Base-by-base conservation (phyloP, 2,888 invertebrate genomes). In the Pinctada fucata region DNA sequence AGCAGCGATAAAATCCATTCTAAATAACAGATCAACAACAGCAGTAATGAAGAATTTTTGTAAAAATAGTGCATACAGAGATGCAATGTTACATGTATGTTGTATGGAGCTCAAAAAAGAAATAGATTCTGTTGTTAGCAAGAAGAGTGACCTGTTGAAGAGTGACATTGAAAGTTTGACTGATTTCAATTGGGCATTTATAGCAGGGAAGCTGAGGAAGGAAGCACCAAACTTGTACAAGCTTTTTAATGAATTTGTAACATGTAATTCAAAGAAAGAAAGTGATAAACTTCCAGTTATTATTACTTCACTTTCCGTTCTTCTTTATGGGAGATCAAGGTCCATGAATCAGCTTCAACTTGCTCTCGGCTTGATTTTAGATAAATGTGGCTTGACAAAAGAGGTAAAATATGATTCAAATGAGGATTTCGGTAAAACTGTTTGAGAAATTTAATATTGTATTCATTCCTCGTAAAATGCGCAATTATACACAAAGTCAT, bases 261-360 rank as follows among this genome's bases (percentile, higher is more conserved):
- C n/a, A n/a, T n/a, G n/a, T n/a, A n/a, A n/a, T n/a, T n/a, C n/a
- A n/a, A n/a, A n/a, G n/a, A 48, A 68, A 66, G 66, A 50, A 71
- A 72, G 47, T 48, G n/a, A 58, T 48, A 69, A 67, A 45, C 3
- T 75, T 45, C 52, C 67, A 51, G 49, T n/a, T 8, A 63, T 51
- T 4, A 45, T 69, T 31, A 69, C 6, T 5, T 69, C 69, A 4
- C 3, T 69, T 13, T 31, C 4, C n/a, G 69, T 78, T 10, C 74
- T 78, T 52, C 65, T 76, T n/a, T 76, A 76, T 76, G 66, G 70
- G 64, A 76, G 76, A 70, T 74, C 73, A 68, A 73, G 74, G 52
- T 51, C 68, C 3, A 65, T 79, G 6, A 79, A 71, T 50, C 74
- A 69, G 49, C 10, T 75, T 6, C 75, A 79, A 47, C 71, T 16